Evolutionary conservation across 1,140 invertebrate genomes (phyloP).

Genomic region (Pissodes strobi): DNA sequence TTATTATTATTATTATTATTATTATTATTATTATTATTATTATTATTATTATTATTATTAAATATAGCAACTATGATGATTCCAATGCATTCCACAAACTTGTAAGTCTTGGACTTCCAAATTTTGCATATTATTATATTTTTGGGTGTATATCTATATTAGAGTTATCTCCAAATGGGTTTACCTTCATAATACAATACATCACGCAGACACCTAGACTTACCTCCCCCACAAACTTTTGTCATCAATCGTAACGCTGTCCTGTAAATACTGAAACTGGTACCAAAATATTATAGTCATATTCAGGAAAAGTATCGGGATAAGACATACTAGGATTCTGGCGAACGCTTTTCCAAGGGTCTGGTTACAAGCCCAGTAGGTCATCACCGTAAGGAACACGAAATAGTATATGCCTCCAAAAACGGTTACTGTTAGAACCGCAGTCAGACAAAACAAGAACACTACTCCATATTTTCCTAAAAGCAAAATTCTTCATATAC

Average conservation of each 20-base stretch:
- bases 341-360: conserved; percentile 5
- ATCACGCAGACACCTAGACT: too few relatives aligned
- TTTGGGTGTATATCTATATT: too few relatives aligned
- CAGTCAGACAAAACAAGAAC: conserved; percentile 11
- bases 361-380: conserved; percentile 17
- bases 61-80: too few relatives aligned
- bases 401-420: conserved; percentile 25
- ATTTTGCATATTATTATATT: too few relatives aligned
- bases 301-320: conserved; percentile 15
- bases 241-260: background rate
- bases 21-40: too few relatives aligned
- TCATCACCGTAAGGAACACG: conserved; percentile 18
- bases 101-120: too few relatives aligned
- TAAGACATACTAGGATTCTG: background rate
- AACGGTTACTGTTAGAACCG: background rate
- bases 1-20: too few relatives aligned
- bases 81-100: too few relatives aligned
- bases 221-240: conserved; percentile 8
- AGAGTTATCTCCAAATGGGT: too few relatives aligned
- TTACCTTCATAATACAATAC: too few relatives aligned
- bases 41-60: too few relatives aligned
- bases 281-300: conserved; percentile 10
- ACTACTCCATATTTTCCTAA: conserved; percentile 16
- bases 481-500: too few relatives aligned
- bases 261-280: conserved; percentile 28